Evolutionary conservation across 1,140 invertebrate species (phyloP), one percentile per base, ranked within the genome.

Genomic region (Lordiphosa clarofinis): DNA sequence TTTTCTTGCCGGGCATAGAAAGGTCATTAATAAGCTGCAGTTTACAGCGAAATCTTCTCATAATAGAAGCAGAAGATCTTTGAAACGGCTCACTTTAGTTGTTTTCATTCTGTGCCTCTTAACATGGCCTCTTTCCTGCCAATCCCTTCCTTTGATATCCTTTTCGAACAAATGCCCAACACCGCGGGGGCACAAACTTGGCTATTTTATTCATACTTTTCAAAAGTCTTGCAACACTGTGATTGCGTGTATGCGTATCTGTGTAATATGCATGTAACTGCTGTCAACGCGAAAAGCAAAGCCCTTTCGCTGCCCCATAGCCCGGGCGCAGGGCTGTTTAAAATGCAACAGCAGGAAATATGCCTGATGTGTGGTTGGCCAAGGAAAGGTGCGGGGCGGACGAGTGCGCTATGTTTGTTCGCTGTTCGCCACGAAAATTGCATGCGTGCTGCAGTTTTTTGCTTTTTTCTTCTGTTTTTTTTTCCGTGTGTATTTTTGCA

Each of bases 281-380:
- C 75, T 81, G 75, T 82, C 75, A 81, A 60, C 71, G 76, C 76
- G 55, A 56, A 67, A 79, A 65, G 64, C 64, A 49, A 63, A 69
- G 38, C 50, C 50, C 49, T 50, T 60, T 58, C 50, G 8, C 36
- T 55, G 33, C 43, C 58, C 37, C 28, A 10, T 37, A 39, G 31
- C n/a, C n/a, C 50, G 28, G 46, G 6, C 38, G 38, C 21, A 33
- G 24, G 7, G 46, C 69, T 79, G 71, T 54, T 79, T 79, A 74
- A 79, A 79, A 81, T 79, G 75, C 75, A 79, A 56, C 75, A 81
- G 54, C 39, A 46, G 44, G 24, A 60, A 60, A 66, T 36, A 72
- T 39, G 50, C 43, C 24, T 15, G 15, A 11, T 5, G 28, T 24
- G 8, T 15, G 21, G 21, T 15, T 4, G n/a, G 21, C 7, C 1